Conservation (phyloP, 2,797 vertebrate genomes). For the Anguilla megastoma region DNA sequence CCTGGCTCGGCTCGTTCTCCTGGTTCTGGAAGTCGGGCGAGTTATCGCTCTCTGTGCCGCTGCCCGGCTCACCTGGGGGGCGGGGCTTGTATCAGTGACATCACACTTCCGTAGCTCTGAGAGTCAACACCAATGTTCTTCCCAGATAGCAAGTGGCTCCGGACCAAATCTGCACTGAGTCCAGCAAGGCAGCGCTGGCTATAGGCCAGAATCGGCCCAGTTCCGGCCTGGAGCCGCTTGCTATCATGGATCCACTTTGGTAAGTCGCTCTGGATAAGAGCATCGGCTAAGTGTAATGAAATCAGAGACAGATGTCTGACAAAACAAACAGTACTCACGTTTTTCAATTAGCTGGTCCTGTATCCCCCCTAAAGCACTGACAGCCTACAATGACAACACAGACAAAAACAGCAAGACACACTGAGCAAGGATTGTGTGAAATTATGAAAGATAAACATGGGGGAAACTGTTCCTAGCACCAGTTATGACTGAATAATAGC, state of each 20-base stretch:
- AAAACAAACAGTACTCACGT: constrained; percentile 74
- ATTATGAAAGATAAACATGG: not conserved
- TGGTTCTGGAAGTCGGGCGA: constrained; percentile 98
- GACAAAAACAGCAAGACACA: not conserved
- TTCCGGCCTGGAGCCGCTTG: no score
- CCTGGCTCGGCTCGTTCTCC: constrained; percentile 94
- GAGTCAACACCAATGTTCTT: no score
- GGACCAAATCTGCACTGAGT: no score
- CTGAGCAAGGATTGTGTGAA: not conserved
- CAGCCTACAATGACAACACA: constrained; percentile 75
- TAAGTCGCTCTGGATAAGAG: no score
- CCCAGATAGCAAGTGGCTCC: no score
- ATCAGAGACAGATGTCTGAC: not conserved
- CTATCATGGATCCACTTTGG: no score
- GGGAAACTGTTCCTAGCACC: not conserved
- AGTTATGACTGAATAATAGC: not conserved
- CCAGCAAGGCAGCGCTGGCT: no score
- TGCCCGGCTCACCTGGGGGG: constrained; percentile 86
- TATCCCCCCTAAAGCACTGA: constrained; percentile 91
- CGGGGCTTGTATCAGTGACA: no score
- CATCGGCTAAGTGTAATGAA: no score
- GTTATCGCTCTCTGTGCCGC: constrained; percentile 93
- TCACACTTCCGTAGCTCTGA: no score
- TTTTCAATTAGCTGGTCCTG: constrained; percentile 98
- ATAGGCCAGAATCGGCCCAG: no score